Conservation (phyloP, 1,140 invertebrate species). For the Drosophila funebris region DNA sequence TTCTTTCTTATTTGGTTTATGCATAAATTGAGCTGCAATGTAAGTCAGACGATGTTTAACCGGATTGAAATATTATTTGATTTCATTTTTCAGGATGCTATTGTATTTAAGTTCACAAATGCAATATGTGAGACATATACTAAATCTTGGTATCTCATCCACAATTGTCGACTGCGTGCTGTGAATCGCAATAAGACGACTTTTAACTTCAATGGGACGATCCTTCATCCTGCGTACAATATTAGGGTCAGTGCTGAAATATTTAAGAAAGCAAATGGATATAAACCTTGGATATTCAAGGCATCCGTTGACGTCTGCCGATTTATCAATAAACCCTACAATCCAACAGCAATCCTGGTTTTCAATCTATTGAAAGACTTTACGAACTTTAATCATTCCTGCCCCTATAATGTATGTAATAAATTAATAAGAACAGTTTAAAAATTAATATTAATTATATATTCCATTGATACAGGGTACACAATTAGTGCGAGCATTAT, state of each 20-base stretch:
- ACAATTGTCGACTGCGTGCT: constrained; percentile 16
- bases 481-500: constrained; percentile 6
- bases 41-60: too few relatives aligned
- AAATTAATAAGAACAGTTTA: too few relatives aligned
- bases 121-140: constrained; percentile 20
- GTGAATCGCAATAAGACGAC: neutral
- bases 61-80: too few relatives aligned
- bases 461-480: too few relatives aligned
- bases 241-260: neutral
- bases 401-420: too few relatives aligned
- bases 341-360: constrained; percentile 5
- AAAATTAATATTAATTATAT: too few relatives aligned
- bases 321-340: constrained; percentile 1
- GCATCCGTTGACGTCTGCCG: constrained; percentile 3
- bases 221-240: constrained; percentile 1
- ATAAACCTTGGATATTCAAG: constrained; percentile 20
- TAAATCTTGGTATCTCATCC: constrained; percentile 11
- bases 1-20: neutral
- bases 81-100: neutral
- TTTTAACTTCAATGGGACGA: constrained; percentile 1
- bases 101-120: constrained; percentile 20
- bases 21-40: neutral
- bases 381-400: constrained; percentile 20
- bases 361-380: constrained; percentile 16
- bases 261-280: constrained; percentile 13